Evolutionary conservation across 2,113 vertebrate species (phyloP).

Genomic region (Phylloscopus trochilus): DNA sequence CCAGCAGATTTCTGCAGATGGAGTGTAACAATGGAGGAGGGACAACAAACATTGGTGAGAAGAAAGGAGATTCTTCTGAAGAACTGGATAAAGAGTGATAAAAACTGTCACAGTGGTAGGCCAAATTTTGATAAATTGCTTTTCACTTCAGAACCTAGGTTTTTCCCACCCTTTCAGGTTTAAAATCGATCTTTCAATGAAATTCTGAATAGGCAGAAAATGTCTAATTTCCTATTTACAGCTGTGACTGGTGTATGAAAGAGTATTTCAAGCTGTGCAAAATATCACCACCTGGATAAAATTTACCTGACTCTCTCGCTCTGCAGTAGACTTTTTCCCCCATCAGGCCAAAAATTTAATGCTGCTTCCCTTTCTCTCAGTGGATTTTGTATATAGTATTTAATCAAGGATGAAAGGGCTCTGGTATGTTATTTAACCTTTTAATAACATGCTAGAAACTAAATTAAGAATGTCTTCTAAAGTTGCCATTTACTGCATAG

Average conservation of each 20-base stretch:
- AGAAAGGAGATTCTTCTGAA: not conserved
- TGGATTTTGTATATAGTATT: not conserved
- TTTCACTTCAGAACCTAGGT: not conserved
- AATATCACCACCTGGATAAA: not conserved
- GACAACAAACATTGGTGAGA: not conserved
- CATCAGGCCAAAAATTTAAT: not conserved
- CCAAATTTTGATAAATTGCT: not conserved
- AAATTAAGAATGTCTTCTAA: not conserved
- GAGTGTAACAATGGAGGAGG: not conserved
- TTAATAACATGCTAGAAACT: not conserved
- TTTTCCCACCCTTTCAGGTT: not conserved
- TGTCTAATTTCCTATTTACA: not conserved
- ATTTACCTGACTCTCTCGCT: not conserved
- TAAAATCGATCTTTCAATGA: not conserved
- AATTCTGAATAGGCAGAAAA: not conserved
- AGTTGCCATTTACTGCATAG: not conserved
- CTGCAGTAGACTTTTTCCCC: not conserved
- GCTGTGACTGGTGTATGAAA: not conserved
- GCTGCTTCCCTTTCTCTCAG: not conserved
- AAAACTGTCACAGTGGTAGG: not conserved
- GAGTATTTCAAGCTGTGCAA: not conserved
- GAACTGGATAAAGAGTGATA: not conserved
- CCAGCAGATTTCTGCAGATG: not conserved
- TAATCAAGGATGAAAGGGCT: not conserved
- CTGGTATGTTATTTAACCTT: not conserved